These are phyloP conservation scores for Rugalucina vietnamica DNA, from an alignment of 2,888 invertebrate species.

Conservation along the genomic window DNA sequence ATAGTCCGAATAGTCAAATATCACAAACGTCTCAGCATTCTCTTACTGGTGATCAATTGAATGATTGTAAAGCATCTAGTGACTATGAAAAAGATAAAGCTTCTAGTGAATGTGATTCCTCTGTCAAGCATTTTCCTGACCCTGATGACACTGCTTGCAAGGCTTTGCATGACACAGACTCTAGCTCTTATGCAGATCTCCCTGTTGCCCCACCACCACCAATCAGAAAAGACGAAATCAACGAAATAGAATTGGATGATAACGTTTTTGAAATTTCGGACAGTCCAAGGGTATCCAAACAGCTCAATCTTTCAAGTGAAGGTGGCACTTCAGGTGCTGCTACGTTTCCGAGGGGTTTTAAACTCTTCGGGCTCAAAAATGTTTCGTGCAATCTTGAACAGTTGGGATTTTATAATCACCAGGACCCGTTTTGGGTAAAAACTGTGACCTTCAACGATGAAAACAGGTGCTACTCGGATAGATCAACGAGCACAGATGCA, in stretches of 20 bases:
- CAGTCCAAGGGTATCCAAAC: conserved; percentile 34
- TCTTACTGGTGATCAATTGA: not conserved
- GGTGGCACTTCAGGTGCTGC: conserved; percentile 62
- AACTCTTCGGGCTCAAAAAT: conserved; percentile 71
- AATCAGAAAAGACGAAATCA: conserved; percentile 50
- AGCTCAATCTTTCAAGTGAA: conserved; percentile 58
- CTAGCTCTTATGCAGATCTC: conserved; percentile 65
- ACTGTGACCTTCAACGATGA: conserved; percentile 67
- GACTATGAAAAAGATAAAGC: not conserved
- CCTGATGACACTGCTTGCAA: conserved; percentile 33
- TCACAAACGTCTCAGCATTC: not conserved
- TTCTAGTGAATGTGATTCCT: not conserved
- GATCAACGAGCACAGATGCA: conserved; percentile 83
- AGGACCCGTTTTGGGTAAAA: conserved; percentile 81
- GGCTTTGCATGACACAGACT: conserved; percentile 58
- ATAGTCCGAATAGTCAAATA: not conserved
- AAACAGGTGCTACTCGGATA: conserved; percentile 62
- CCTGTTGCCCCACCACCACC: conserved; percentile 71
- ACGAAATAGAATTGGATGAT: conserved; percentile 61
- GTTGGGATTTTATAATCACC: conserved; percentile 77
- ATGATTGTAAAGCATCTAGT: conserved; percentile 6
- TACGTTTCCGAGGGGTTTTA: conserved; percentile 70
- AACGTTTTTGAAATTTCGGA: conserved; percentile 67
- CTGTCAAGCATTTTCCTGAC: conserved; percentile 33
- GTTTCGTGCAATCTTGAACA: conserved; percentile 77